phyloP scores from a whole-genome alignment of 2,797 vertebrate genomes.

The Falco peregrinus region DNA sequence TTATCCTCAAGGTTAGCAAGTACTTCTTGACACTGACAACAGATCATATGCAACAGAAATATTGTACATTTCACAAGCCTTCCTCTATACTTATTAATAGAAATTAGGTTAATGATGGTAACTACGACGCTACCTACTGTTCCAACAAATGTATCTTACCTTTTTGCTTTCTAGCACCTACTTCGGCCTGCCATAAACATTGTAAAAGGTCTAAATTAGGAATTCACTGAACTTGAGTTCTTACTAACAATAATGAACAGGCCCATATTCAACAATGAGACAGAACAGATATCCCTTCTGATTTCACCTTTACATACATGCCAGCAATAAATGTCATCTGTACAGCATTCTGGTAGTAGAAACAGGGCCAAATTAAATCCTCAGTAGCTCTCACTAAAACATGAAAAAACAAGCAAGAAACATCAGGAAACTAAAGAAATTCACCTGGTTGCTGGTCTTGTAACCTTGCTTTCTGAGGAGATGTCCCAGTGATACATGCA shows the following conservation, averaged over 20 bases:
- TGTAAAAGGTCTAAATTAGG: not conserved
- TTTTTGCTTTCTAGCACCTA: not conserved
- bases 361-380: not conserved
- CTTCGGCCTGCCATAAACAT: not conserved
- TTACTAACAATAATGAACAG: not conserved
- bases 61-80: not conserved
- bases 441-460: not conserved
- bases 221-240: not conserved
- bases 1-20: not conserved
- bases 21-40: not conserved
- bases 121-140: not conserved
- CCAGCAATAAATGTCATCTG: not conserved
- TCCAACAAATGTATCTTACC: not conserved
- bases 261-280: not conserved
- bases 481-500: not conserved
- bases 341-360: not conserved
- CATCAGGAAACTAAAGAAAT: not conserved
- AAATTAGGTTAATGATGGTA: not conserved
- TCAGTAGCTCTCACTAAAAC: not conserved
- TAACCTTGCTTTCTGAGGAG: not conserved
- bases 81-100: not conserved
- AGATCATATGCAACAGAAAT: not conserved
- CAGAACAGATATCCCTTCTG: not conserved
- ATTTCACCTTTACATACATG: not conserved
- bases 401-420: not conserved